Percentiles rank a stretch among this genome's conserved stretches.
Conservation (phyloP, 2,797 vertebrate genomes). For the Carcharodon carcharias region DNA sequence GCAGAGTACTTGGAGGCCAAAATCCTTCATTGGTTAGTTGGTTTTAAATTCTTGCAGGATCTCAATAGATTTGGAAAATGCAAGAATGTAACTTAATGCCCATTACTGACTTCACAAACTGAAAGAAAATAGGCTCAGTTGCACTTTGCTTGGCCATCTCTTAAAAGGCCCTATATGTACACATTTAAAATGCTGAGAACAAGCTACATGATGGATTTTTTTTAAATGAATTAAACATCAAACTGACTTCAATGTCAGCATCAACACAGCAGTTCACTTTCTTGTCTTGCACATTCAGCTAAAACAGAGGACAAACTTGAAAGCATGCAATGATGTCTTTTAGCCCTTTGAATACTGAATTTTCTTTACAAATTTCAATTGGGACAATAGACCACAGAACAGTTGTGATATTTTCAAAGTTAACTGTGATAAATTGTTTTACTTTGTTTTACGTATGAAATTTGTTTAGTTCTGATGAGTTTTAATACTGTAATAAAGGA, state of each 20-base stretch:
- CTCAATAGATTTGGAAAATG: background rate
- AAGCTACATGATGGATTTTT: background rate
- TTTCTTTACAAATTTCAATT: conserved; percentile 26
- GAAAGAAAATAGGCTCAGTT: background rate
- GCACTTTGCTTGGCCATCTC: background rate
- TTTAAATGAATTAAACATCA: background rate
- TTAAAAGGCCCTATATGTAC: background rate
- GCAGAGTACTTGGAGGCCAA: conserved; percentile 25
- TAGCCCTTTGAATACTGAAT: conserved; percentile 25
- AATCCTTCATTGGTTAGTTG: background rate
- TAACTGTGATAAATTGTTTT: conserved; percentile 31
- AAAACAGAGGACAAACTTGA: background rate
- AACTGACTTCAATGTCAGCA: background rate
- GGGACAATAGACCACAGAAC: conserved; percentile 14
- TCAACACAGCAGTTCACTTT: background rate
- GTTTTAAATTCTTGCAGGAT: background rate
- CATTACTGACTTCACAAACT: background rate
- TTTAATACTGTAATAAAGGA: conserved; percentile 31
- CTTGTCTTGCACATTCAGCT: conserved; percentile 17
- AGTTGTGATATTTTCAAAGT: conserved; percentile 17
- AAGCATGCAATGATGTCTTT: conserved; percentile 18
- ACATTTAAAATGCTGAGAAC: conserved; percentile 27
- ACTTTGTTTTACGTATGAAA: conserved; percentile 30
- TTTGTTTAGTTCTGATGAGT: conserved; percentile 13
- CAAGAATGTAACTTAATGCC: conserved; percentile 5